These are phyloP conservation scores for Trypoxylon attenuatum DNA, from an alignment of 2,888 invertebrate genomes.

Conservation along the genomic window DNA sequence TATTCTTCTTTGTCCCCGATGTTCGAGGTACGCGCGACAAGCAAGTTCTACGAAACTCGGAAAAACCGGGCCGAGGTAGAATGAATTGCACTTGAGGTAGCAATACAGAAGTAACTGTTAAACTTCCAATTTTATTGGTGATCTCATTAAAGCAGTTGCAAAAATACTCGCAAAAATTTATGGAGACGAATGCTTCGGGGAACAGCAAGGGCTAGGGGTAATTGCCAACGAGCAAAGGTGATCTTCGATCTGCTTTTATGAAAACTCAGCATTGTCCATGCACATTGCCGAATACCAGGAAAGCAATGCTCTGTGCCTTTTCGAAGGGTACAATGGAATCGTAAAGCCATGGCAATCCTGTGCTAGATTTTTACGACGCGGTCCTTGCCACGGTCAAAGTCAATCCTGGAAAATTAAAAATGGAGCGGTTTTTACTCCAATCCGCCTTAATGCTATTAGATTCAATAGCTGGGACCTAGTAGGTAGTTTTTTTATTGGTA, in stretches of 20 bases:
- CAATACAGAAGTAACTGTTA: no score
- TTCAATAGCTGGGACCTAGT: slow-evolving; percentile 35
- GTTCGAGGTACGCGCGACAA: slow-evolving; percentile 1
- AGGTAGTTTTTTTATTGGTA: slow-evolving; percentile 45
- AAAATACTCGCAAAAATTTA: background rate
- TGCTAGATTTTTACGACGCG: slow-evolving; percentile 49
- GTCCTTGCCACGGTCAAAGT: slow-evolving; percentile 36
- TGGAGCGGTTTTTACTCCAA: slow-evolving; percentile 62
- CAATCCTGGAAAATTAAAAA: slow-evolving; percentile 59
- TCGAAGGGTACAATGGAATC: slow-evolving; percentile 26
- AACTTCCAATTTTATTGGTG: no score
- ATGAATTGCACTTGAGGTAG: background rate
- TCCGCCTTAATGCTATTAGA: slow-evolving; percentile 52
- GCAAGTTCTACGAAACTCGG: background rate
- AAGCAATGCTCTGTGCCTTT: slow-evolving; percentile 5
- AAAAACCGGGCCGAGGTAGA: slow-evolving; percentile 25
- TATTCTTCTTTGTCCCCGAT: background rate
- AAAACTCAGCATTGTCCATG: background rate
- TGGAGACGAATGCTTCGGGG: background rate
- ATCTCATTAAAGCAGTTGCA: no score
- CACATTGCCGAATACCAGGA: background rate
- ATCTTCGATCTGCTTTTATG: background rate
- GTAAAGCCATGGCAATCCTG: slow-evolving; percentile 31
- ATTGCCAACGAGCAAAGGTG: background rate
- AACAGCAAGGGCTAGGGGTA: background rate